These are phyloP conservation scores for Cettia cetti DNA, from an alignment of 2,113 vertebrate species.

Conservation along the genomic window DNA sequence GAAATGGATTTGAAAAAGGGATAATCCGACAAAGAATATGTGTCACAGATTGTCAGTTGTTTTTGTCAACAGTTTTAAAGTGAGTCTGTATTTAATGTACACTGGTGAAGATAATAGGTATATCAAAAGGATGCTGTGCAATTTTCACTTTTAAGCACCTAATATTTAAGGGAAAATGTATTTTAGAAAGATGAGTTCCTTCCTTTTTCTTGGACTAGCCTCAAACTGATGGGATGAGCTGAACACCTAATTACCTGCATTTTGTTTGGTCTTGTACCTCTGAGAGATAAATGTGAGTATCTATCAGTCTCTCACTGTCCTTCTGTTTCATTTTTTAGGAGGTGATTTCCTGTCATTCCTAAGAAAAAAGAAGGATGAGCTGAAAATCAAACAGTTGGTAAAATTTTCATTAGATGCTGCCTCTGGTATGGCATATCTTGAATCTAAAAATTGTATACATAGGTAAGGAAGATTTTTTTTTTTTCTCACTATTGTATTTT, in stretches of 20 bases:
- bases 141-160: not conserved
- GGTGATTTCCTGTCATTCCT: conserved; percentile 96
- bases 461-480: conserved; percentile 75
- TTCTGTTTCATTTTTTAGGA: conserved; percentile 74
- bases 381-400: conserved; percentile 91
- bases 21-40: not conserved
- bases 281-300: not conserved
- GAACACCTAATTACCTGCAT: not conserved
- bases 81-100: not conserved
- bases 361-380: conserved; percentile 95
- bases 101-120: not conserved
- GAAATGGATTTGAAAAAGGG: not conserved
- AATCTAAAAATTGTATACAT: conserved; percentile 97
- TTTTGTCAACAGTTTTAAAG: not conserved
- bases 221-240: not conserved
- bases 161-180: not conserved
- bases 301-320: conserved; percentile 22
- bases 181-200: not conserved
- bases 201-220: not conserved
- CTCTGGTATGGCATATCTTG: conserved; percentile 92
- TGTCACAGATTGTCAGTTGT: not conserved
- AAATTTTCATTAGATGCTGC: conserved; percentile 92
- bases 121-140: not conserved
- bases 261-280: not conserved
- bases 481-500: not conserved